Percentiles rank a stretch among this genome's conserved stretches.
Conservation (phyloP, 2,113 vertebrate genomes). For the Neotoma lepida region DNA sequence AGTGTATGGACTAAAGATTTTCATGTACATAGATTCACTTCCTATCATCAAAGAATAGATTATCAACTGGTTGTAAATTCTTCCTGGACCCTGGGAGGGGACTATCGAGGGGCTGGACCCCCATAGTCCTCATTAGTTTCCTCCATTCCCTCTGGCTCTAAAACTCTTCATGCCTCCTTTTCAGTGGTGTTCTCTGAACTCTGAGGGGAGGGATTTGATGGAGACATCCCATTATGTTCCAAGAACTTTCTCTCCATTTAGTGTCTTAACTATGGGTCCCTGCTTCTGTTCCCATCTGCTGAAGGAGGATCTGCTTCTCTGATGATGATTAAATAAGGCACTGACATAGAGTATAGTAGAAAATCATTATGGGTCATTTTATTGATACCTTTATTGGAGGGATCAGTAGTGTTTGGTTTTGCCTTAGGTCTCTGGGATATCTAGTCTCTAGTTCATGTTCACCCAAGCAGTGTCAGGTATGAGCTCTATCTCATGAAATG, state of each 20-base stretch:
- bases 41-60: no score
- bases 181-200: neutral
- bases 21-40: no score
- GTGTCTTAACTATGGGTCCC: neutral
- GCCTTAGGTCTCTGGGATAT: neutral
- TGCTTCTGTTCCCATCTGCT: neutral
- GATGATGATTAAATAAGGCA: neutral
- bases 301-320: neutral
- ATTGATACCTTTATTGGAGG: neutral
- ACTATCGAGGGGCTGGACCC: no score
- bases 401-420: neutral
- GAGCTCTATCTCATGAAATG: neutral
- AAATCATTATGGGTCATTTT: no score
- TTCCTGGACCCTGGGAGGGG: no score
- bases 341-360: neutral
- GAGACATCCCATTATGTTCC: neutral
- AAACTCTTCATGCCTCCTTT: neutral
- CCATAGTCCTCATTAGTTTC: no score
- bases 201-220: neutral
- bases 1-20: no score
- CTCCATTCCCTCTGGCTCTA: neutral
- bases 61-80: no score
- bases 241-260: neutral
- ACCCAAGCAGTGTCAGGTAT: no score
- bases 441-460: neutral